Base-by-base conservation (phyloP, 1,140 invertebrate genomes). In the Danaus plexippus region DNA sequence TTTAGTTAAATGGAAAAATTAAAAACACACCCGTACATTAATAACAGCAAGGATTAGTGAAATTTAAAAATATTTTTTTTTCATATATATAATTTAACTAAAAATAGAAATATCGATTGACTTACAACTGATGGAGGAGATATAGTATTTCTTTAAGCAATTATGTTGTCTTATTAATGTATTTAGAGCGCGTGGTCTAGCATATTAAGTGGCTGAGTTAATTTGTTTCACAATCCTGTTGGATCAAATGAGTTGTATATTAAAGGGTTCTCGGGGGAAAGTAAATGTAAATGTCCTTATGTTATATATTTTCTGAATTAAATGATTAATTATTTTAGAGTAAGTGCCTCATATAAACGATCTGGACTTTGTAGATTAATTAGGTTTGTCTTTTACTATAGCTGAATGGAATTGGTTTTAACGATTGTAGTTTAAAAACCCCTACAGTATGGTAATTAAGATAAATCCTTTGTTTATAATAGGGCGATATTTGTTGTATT, bases 191-290 rank as follows among this genome's bases (percentile, higher is more conserved):
- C 70, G 66, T 75, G 67, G 69, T 61, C 56, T 55, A 47, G 71
- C 69, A 77, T 77, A 77, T 76, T 69, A 76, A 77, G 77, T 64
- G 71, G 67, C 71, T 63, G 43, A 60, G 64, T 72, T 78, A 76
- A 81, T 76, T 79, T 74, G 22, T 32, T 32, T 32, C 22, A 32
- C 22, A 32, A 81, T 77, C 66, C 64, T 56, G 73, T 69, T 61
- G 67, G 69, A 77, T 75, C 73, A 76, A 73, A 79, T 67, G 67
- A 79, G 70, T 69, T 61, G 63, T 61, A 72, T 70, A 69, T 79
- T 77, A 74, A 73, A 77, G 77, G 66, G 66, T 76, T 56, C 71
- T 67, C 66, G 59, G 66, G 68, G 64, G 71, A 71, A 69, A 72
- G 50, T 61, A 32, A 32, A 32, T 32, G 22, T 32, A 32, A 32